Base-by-base conservation (phyloP, 1,140 invertebrate genomes). In the Ectropis grisescens region DNA sequence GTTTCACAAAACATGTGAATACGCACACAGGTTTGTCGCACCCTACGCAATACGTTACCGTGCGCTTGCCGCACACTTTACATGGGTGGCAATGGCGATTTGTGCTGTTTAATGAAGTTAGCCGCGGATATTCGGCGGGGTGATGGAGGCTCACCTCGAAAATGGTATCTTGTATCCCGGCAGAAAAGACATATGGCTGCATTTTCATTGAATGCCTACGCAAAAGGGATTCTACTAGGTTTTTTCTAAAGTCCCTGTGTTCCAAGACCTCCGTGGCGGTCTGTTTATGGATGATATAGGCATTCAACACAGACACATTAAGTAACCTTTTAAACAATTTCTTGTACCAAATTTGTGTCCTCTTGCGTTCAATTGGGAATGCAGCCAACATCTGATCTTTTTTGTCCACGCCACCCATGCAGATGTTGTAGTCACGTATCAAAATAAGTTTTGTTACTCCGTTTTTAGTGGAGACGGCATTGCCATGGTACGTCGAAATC, bases 331-430 rank as follows among this genome's bases (percentile, higher is more conserved):
- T 14, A 13, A 48, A 48, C 13, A 40, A 11, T 10, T 42, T 50
- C 27, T 44, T 47, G 33, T 56, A 56, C 47, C 52, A 56, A 0
- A 50, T 28, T 2, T 10, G 16, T 1, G 22, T 46, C 12, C 53
- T 22, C 48, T 13, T n/a, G n/a, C n/a, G n/a, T 24, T 57, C 53
- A 3, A 52, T 37, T 2, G 37, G 44, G 12, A 40, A 49, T 11
- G 16, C 29, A 2, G 40, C 29, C 2, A 54, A 37, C 31, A 46
- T 29, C 29, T 61, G 56, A 19, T 62, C 58, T 31, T 47, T 43
- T 19, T 35, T 27, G 35, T 59, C 52, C 2, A n/a, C n/a, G n/a
- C n/a, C n/a, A n/a, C n/a, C n/a, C n/a, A n/a, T n/a, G n/a, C n/a
- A n/a, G n/a, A n/a, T 41, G 23, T 49, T 53, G 30, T 54, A 54